These are phyloP conservation scores for Rhynchonycteris naso DNA, from an alignment of 2,797 vertebrate species.

Conservation along the genomic window DNA sequence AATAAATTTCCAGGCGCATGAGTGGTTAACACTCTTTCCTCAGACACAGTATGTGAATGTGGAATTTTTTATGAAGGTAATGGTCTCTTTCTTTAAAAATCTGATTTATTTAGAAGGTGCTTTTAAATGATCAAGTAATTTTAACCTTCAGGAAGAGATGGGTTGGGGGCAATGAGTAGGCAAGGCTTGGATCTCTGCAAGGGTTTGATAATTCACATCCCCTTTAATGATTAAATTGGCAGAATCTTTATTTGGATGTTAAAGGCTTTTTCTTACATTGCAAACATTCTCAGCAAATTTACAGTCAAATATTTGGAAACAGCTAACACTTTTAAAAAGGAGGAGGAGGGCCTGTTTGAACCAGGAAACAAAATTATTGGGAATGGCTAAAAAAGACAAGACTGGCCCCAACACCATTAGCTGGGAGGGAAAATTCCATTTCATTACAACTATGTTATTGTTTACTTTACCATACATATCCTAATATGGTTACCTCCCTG, in stretches of 20 bases:
- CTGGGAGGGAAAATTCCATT: slow-evolving; percentile 91
- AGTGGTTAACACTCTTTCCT: slow-evolving; percentile 65
- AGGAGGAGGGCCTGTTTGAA: slow-evolving; percentile 87
- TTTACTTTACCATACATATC: slow-evolving; percentile 97
- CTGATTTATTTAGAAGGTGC: slow-evolving; percentile 72
- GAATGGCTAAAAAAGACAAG: slow-evolving; percentile 89
- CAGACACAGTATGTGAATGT: slow-evolving; percentile 65
- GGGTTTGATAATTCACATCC: slow-evolving; percentile 62
- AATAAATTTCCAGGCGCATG: slow-evolving; percentile 65
- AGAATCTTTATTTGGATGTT: slow-evolving; percentile 81
- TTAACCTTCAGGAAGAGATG: slow-evolving; percentile 71
- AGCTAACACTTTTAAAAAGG: slow-evolving; percentile 83
- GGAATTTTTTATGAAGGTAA: slow-evolving; percentile 76
- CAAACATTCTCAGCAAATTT: slow-evolving; percentile 84
- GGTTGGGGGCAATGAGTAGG: background rate
- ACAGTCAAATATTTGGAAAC: slow-evolving; percentile 85
- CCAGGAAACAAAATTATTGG: slow-evolving; percentile 85
- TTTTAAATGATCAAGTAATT: slow-evolving; percentile 78
- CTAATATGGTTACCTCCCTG: slow-evolving; percentile 98
- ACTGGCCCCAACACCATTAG: slow-evolving; percentile 94
- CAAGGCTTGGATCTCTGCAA: slow-evolving; percentile 43
- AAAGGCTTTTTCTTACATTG: slow-evolving; percentile 80
- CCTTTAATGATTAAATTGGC: slow-evolving; percentile 68
- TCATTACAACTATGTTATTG: slow-evolving; percentile 98
- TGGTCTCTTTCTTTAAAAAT: slow-evolving; percentile 68